Conservation (phyloP, 2,797 vertebrate genomes). For the Microhierax caerulescens region DNA sequence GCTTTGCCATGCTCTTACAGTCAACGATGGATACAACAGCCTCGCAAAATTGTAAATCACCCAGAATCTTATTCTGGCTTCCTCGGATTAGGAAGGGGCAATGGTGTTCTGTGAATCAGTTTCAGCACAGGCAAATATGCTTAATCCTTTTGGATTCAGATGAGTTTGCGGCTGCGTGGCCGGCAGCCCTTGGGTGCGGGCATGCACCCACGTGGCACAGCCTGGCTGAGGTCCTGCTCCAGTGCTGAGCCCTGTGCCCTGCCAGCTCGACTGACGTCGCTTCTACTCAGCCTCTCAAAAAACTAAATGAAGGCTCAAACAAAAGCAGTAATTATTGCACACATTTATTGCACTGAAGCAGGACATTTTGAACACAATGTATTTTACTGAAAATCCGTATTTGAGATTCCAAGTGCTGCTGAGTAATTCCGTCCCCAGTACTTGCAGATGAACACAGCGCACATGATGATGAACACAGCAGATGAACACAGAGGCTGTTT, state of each 20-base stretch:
- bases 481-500: neutral
- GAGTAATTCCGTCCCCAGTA: neutral
- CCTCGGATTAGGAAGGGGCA: neutral
- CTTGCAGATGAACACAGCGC: neutral
- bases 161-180: neutral
- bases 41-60: neutral
- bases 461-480: too few species aligned
- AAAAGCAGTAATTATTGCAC: neutral
- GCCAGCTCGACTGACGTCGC: accelerated
- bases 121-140: neutral
- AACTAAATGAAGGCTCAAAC: neutral
- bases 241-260: neutral
- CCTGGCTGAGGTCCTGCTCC: neutral
- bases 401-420: neutral
- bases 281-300: neutral
- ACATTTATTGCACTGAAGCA: neutral
- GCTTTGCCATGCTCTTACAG: neutral
- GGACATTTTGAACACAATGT: neutral
- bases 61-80: neutral
- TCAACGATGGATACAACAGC: accelerated
- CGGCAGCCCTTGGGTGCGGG: neutral
- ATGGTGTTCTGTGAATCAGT: neutral
- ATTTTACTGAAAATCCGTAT: neutral
- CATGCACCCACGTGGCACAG: neutral
- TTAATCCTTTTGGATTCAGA: neutral